Percentiles rank a stretch among this genome's conserved stretches.
Evolutionary conservation across 2,797 vertebrate species (phyloP).

Genomic region (Austrolebias charrua): DNA sequence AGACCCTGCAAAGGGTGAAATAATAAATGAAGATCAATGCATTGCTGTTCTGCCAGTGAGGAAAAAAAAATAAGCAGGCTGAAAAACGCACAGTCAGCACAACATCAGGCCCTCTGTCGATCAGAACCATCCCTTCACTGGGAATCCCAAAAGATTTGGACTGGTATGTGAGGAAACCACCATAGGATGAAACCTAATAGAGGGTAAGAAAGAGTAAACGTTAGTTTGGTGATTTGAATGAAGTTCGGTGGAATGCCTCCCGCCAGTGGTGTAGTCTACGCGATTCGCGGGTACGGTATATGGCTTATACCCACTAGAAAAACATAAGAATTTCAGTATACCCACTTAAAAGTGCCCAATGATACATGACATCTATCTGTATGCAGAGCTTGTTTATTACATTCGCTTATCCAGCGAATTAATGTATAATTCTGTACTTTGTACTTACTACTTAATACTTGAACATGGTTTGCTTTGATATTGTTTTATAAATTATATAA

Average conservation of each 20-base stretch:
- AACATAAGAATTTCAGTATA: too few species aligned
- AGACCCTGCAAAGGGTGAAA: conserved; percentile 73
- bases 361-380: too few species aligned
- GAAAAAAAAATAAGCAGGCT: neutral
- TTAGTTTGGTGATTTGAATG: conserved; percentile 8
- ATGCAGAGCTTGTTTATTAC: too few species aligned
- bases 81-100: conserved; percentile 81
- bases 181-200: conserved; percentile 89
- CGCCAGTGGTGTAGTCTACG: too few species aligned
- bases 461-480: too few species aligned
- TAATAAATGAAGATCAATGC: neutral
- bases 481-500: too few species aligned
- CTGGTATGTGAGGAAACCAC: conserved; percentile 90
- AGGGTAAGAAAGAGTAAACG: neutral
- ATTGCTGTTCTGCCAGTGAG: conserved; percentile 1
- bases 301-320: too few species aligned
- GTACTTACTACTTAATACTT: too few species aligned
- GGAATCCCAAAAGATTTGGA: conserved; percentile 93
- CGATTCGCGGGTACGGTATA: too few species aligned
- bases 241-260: neutral
- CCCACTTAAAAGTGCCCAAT: too few species aligned
- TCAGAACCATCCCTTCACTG: conserved; percentile 87
- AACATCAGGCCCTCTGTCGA: conserved; percentile 84
- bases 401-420: too few species aligned
- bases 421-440: too few species aligned